Evolutionary conservation across 2,888 invertebrate genomes (phyloP).

Genomic region (Labia minor): DNA sequence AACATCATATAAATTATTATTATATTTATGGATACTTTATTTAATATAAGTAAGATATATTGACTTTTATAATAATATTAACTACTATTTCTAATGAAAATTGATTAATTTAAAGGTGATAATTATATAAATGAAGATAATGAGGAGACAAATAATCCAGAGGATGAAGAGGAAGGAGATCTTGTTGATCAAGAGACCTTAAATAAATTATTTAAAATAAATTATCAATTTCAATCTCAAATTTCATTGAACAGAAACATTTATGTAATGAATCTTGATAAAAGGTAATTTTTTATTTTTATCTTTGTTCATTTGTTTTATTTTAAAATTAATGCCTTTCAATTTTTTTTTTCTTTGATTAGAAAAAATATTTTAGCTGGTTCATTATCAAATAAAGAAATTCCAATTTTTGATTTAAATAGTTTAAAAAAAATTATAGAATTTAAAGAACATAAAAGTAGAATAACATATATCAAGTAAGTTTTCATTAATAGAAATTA

Average conservation of each 20-base stretch:
- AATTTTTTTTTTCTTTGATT: neutral
- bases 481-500: neutral
- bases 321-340: too few relatives aligned
- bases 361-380: conserved; percentile 21
- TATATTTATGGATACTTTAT: too few relatives aligned
- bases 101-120: too few relatives aligned
- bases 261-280: neutral
- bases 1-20: too few relatives aligned
- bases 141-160: too few relatives aligned
- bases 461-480: conserved; percentile 25
- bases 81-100: too few relatives aligned
- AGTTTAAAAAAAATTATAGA: neutral
- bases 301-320: neutral
- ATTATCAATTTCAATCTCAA: neutral
- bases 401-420: conserved; percentile 23
- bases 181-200: neutral
- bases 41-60: too few relatives aligned
- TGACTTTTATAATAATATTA: too few relatives aligned
- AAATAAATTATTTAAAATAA: neutral
- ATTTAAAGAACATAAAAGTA: conserved; percentile 21
- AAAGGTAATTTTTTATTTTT: neutral
- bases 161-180: too few relatives aligned
- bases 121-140: too few relatives aligned
- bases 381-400: conserved; percentile 23
- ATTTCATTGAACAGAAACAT: neutral